Base-by-base conservation (phyloP, 2,888 invertebrate genomes). In the Unio delphinus region DNA sequence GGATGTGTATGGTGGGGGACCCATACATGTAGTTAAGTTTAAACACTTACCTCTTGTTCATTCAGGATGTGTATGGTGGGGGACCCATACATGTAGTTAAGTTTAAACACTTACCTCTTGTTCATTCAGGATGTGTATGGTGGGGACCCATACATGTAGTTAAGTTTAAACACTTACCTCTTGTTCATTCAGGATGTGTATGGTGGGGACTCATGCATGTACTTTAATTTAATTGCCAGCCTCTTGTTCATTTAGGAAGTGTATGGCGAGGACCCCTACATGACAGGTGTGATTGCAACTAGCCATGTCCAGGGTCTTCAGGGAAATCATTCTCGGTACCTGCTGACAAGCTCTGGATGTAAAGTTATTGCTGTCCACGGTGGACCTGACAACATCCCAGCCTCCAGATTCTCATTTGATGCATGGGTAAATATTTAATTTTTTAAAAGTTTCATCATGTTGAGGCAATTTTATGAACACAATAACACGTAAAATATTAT, bases 1-100 rank as follows among this genome's bases (percentile, higher is more conserved):
- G 34, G 34, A 34, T 5, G 34, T 34, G 34, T 34, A 34, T 34
- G 34, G 34, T 34, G 34, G 7, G 34, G 7, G n/a, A 34, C 34
- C 34, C 6, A 6, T 34, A 34, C 34, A 34, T 34, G 6, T 34
- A 34, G 1, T 34, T 34, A 34, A 0, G 7, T 34, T 34, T 34
- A 6, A 6, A 7, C 7, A 34, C 7, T 7, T 34, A 7, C 0
- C 7, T 34, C 7, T 34, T 34, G 7, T 34, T 34, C 34, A 34
- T 34, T 34, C 68, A 88, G 88, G 88, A 89, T 72, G 88, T 88
- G 0, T 89, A 89, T 70, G 89, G 89, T 34, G 89, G 89, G 69
- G 88, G n/a, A 89, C 70, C 89, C 89, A 0, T 86, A 78, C 69
- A 74, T 89, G 64, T 34, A 34, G 0, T 34, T 6, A 34, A 7